phyloP scores from a whole-genome alignment of 2,888 invertebrate genomes.

The Drosophila bunnanda region DNA sequence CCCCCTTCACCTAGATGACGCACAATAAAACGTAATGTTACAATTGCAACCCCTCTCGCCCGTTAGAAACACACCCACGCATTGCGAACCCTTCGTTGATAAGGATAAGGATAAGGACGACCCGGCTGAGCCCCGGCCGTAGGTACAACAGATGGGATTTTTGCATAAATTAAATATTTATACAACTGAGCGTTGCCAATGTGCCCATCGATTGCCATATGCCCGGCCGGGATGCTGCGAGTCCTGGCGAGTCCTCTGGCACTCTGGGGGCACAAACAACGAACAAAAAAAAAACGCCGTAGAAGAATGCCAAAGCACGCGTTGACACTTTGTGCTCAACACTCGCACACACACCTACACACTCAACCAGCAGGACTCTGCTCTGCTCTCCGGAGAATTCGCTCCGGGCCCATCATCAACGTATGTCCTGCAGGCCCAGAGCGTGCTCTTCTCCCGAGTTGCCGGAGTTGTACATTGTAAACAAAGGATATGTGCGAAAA shows the following conservation, averaged over 20 bases:
- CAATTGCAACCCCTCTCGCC: constrained; percentile 26
- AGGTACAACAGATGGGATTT: constrained; percentile 41
- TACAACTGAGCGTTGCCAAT: constrained; percentile 44
- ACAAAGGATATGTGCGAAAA: constrained; percentile 62
- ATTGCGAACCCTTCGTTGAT: constrained; percentile 34
- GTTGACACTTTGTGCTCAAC: constrained; percentile 78
- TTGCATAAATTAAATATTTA: constrained; percentile 47
- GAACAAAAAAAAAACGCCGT: constrained; percentile 15
- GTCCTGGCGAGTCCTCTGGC: constrained; percentile 6
- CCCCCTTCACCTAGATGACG: constrained; percentile 14
- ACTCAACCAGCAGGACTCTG: constrained; percentile 53
- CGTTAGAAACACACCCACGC: constrained; percentile 22
- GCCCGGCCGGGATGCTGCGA: constrained; percentile 23
- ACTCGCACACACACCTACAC: constrained; percentile 51
- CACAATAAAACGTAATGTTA: constrained; percentile 34
- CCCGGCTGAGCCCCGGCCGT: constrained; percentile 8
- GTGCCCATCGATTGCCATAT: constrained; percentile 45
- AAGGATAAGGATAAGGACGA: constrained; percentile 3
- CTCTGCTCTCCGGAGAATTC: constrained; percentile 68
- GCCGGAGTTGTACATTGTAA: constrained; percentile 66
- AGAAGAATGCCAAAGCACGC: constrained; percentile 77
- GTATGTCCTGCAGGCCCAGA: constrained; percentile 66
- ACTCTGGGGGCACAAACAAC: not conserved
- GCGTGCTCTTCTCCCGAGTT: constrained; percentile 34
- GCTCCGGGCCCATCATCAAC: constrained; percentile 65